These are phyloP conservation scores for Ciconia stormi DNA, from an alignment of 2,113 vertebrate genomes.

Conservation along the genomic window DNA sequence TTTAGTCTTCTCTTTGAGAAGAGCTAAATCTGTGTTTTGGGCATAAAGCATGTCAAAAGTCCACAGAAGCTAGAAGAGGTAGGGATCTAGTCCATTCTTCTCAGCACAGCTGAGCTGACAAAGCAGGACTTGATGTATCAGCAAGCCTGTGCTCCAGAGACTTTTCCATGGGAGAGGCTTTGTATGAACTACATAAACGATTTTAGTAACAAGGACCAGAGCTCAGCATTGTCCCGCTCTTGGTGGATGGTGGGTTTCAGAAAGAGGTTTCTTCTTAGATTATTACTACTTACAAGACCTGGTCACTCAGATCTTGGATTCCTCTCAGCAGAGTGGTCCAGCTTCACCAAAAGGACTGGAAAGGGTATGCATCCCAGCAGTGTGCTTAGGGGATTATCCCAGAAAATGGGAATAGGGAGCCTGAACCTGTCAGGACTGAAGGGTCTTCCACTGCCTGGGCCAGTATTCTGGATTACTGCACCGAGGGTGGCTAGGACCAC, in stretches of 20 bases:
- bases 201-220: not conserved
- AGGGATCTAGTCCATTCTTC: not conserved
- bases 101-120: not conserved
- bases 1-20: not conserved
- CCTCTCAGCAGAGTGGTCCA: not conserved
- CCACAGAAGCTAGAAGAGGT: not conserved
- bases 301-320: not conserved
- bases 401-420: not conserved
- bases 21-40: not conserved
- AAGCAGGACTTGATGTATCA: not conserved
- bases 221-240: not conserved
- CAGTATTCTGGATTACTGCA: not conserved
- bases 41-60: not conserved
- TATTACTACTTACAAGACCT: not conserved
- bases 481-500: accelerated
- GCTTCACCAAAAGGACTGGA: not conserved
- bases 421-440: not conserved
- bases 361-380: not conserved
- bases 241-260: not conserved
- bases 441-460: not conserved
- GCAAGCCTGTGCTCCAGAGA: not conserved
- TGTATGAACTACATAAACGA: not conserved
- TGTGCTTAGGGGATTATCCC: not conserved
- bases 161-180: not conserved
- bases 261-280: not conserved